Evolutionary conservation across 2,113 vertebrate species (phyloP), one percentile per base, ranked within the genome.

Genomic region (Sebastes schlegelii): DNA sequence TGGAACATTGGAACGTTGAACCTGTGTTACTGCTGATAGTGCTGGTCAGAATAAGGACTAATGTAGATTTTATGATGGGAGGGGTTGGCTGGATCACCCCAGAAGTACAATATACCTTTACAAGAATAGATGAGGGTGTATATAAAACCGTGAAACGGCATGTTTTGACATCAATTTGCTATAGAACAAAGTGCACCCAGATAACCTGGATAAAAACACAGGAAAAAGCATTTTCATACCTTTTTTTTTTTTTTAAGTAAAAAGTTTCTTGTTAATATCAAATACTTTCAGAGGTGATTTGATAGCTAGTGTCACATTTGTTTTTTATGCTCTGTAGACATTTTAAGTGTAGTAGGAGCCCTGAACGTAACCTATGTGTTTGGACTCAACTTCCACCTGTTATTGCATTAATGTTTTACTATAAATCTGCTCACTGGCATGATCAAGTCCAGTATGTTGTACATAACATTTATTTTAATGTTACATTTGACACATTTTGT

Each of bases 401-500:
- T 71, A 45, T 66, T 80, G n/a, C 58, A 51, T 80, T 76, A n/a
- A 64, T 65, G 7, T 70, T 57, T n/a, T 51, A 65, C 80, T 79
- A 40, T 79, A 66, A 61, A 79, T 42, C 26, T 52, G 51, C 23
- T 61, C 21, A 52, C 16, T 71, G 48, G 55, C 70, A 34, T 58
- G 5, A 42, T 34, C 21, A 19, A 64, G 66, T 52, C 48, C 66
- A 74, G 49, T 73, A 26, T 62, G 2, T 42, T 77, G 49, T 80
- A 66, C 65, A 83, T 71, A 34, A n/a, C 54, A 10, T 71, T 46
- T 61, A 63, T 52, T 88, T 72, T 42, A 51, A 77, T 71, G 1
- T 71, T 76, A 40, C 60, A 65, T 63, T 61, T 77, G 9, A 55
- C 42, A 26, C 13, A 9, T 80, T 16, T 8, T 34, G n/a, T 48